Base-by-base conservation (phyloP, 2,113 vertebrate species). In the Charadrius vociferus region DNA sequence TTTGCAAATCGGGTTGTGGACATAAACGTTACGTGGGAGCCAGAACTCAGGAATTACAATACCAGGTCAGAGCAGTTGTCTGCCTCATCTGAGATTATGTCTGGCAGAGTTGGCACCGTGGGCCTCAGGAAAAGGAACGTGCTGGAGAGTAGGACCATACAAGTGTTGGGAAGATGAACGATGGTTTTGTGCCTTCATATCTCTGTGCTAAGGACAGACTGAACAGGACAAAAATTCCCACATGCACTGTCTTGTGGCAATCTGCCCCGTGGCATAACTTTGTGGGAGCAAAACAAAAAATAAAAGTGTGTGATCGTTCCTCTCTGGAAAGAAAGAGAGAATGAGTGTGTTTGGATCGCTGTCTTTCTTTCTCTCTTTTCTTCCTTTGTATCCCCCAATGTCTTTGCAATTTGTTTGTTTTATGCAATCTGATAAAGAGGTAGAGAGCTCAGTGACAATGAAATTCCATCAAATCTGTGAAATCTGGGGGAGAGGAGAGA, bases 41-140 rank as follows among this genome's bases (percentile, higher is more conserved):
- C 86, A 95, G 66, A 82, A 75, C 9, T 37, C 0, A 71, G 83
- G 83, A 91, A 68, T 96, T 85, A 61, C 34, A 68, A 19, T 24
- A 70, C 30, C 47, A n/a, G 90, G 81, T 91, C 84, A 93, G 86
- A 91, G 71, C 36, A 85, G 49, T 75, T 81, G 88, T 89, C 71
- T 90, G 39, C 53, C 16, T 90, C 5, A 1, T 90, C 94, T 89
- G 84, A 83, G 62, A 53, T 84, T 34, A 32, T 37, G 73, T 86
- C 87, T 93, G 87, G 43, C 41, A 62, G 53, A 56, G 39, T 2
- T 86, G 91, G 83, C 86, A 79, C 58, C 12, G 1, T 3, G 21
- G 84, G 39, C 58, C 56, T 80, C 30, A 27, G 72, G 22, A 79
- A 65, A 71, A 81, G 30, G 34, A 78, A 37, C 0, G 6, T 34